phyloP scores from a whole-genome alignment of 1,140 invertebrate genomes.

The Drosophila carrolli region DNA sequence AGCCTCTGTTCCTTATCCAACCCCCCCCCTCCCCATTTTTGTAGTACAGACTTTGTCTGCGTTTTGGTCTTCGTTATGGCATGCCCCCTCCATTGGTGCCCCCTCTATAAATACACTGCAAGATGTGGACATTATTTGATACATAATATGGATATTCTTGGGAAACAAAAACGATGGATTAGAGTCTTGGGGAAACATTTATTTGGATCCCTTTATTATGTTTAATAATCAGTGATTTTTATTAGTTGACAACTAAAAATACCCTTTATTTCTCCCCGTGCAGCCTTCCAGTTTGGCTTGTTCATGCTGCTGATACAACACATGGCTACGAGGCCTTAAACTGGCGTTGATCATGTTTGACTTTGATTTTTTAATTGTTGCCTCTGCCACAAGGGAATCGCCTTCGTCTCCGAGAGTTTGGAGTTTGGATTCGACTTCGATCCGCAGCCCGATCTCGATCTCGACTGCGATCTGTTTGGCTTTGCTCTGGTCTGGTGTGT shows the following conservation, averaged over 20 bases:
- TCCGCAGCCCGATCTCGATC: slow-evolving; percentile 19
- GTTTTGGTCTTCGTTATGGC: slow-evolving; percentile 45
- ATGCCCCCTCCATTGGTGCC: slow-evolving; percentile 13
- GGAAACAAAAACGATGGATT: too few relatives aligned
- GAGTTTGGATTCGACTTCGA: slow-evolving; percentile 30
- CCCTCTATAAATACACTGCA: slow-evolving; percentile 13
- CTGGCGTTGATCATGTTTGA: slow-evolving; percentile 83
- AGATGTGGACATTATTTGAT: neutral
- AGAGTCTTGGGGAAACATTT: neutral
- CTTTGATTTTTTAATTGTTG: slow-evolving; percentile 84
- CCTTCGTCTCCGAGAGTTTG: slow-evolving; percentile 25
- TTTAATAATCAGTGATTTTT: too few relatives aligned
- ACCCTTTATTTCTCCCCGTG: neutral
- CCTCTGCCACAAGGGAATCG: slow-evolving; percentile 53
- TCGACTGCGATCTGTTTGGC: slow-evolving; percentile 38
- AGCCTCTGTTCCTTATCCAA: slow-evolving; percentile 11
- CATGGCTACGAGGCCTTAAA: slow-evolving; percentile 78
- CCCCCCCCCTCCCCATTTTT: slow-evolving; percentile 13
- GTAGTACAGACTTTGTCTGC: slow-evolving; percentile 43
- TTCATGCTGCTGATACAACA: slow-evolving; percentile 79
- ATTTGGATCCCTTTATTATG: too few relatives aligned
- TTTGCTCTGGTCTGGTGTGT: slow-evolving; percentile 38
- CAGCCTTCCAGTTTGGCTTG: slow-evolving; percentile 48
- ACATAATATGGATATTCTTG: too few relatives aligned
- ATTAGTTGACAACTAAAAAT: too few relatives aligned